These are phyloP conservation scores for Plebejus anna DNA, from an alignment of 2,888 invertebrate species.

Conservation along the genomic window DNA sequence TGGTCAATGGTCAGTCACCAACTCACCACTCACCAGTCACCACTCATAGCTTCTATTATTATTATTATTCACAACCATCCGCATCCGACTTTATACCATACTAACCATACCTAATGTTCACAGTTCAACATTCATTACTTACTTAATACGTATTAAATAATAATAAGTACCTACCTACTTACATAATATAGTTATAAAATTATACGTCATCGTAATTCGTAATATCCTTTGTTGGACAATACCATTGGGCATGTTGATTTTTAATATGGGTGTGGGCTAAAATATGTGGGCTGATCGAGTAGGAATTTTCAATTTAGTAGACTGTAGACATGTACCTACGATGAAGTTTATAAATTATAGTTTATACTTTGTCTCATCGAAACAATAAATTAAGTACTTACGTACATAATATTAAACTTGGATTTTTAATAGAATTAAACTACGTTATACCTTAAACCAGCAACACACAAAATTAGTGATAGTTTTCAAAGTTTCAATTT, in stretches of 20 bases:
- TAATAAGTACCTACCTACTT: too few species aligned
- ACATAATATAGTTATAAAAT: too few species aligned
- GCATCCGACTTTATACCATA: too few species aligned
- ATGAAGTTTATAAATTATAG: neutral
- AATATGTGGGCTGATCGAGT: neutral
- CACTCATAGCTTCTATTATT: too few species aligned
- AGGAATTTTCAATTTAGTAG: neutral
- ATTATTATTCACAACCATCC: too few species aligned
- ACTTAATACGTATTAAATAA: too few species aligned
- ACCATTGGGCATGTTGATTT: neutral
- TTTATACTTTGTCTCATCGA: neutral
- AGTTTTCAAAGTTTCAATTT: neutral
- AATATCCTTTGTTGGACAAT: neutral
- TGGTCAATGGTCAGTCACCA: too few species aligned
- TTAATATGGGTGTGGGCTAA: neutral
- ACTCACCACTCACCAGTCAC: too few species aligned
- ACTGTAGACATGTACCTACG: neutral
- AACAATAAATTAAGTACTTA: neutral
- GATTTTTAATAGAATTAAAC: neutral
- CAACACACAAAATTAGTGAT: neutral
- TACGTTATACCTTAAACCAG: neutral
- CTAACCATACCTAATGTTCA: too few species aligned
- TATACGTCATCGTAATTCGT: too few species aligned
- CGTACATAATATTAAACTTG: neutral
- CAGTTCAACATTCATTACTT: too few species aligned